A percentile compares a stretch with the other conserved stretches of the same genome.
These are phyloP conservation scores for Phasia obesa DNA, from an alignment of 2,888 invertebrate genomes.

Conservation along the genomic window DNA sequence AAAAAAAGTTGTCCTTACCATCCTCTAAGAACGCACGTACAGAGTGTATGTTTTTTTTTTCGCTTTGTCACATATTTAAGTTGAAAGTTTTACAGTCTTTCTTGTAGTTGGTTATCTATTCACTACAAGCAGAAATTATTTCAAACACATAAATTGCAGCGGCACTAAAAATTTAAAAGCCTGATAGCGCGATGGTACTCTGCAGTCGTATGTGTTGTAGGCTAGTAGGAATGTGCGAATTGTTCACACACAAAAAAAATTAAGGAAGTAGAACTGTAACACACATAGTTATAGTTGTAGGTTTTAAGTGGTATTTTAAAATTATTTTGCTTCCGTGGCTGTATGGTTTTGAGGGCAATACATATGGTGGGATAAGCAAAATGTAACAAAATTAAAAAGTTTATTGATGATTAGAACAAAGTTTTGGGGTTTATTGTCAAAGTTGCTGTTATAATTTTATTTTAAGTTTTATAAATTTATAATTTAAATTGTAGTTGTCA, in stretches of 20 bases:
- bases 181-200: background rate
- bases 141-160: background rate
- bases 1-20: background rate
- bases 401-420: background rate
- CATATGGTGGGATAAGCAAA: background rate
- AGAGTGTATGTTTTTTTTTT: background rate
- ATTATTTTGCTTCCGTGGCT: conserved; percentile 3
- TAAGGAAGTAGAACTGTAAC: background rate
- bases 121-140: conserved; percentile 13
- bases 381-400: background rate
- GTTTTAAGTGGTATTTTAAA: conserved; percentile 49
- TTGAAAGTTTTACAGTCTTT: conserved; percentile 57
- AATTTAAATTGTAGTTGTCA: background rate
- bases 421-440: background rate
- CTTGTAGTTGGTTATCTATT: conserved; percentile 43
- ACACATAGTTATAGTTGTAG: conserved; percentile 27
- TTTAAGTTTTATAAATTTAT: background rate
- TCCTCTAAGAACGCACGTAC: conserved; percentile 43
- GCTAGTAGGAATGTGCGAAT: conserved; percentile 25
- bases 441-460: background rate
- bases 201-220: conserved; percentile 9
- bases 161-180: background rate
- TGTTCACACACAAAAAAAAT: background rate
- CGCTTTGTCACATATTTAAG: conserved; percentile 59
- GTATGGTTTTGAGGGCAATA: background rate